phyloP scores from a whole-genome alignment of 2,113 vertebrate species.

The Ochotona curzoniae region DNA sequence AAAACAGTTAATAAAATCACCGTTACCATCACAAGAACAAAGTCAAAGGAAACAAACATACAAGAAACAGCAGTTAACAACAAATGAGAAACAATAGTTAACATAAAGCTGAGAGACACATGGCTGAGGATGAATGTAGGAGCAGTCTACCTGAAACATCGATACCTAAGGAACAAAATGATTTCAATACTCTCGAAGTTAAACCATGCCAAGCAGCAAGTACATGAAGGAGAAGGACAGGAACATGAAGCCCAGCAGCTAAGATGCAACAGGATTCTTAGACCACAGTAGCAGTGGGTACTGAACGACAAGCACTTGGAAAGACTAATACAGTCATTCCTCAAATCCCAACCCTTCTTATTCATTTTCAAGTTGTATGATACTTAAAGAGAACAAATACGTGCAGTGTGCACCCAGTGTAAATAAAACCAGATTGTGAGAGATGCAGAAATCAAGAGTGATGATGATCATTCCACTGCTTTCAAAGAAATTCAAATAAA shows the following conservation, averaged over 20 bases:
- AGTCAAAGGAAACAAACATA: slow-evolving; percentile 29
- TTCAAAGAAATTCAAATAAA: neutral
- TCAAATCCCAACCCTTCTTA: neutral
- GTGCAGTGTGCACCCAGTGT: neutral
- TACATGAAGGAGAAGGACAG: slow-evolving; percentile 27
- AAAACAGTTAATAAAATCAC: neutral
- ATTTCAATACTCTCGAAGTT: neutral
- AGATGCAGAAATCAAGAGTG: neutral
- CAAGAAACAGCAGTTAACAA: neutral
- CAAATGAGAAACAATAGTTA: neutral
- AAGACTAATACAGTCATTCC: neutral
- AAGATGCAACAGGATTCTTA: neutral
- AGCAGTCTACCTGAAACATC: neutral
- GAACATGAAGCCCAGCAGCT: neutral
- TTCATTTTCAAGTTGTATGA: slow-evolving; percentile 31
- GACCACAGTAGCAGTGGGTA: neutral
- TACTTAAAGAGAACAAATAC: slow-evolving; percentile 1
- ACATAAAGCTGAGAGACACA: neutral
- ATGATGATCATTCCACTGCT: neutral
- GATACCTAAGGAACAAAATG: neutral
- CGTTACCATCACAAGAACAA: neutral
- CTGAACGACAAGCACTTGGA: neutral
- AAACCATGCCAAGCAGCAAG: neutral
- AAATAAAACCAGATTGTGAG: neutral
- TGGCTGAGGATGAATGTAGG: neutral